Base-by-base conservation (phyloP, 2,113 vertebrate species). In the Leuciscus idus region DNA sequence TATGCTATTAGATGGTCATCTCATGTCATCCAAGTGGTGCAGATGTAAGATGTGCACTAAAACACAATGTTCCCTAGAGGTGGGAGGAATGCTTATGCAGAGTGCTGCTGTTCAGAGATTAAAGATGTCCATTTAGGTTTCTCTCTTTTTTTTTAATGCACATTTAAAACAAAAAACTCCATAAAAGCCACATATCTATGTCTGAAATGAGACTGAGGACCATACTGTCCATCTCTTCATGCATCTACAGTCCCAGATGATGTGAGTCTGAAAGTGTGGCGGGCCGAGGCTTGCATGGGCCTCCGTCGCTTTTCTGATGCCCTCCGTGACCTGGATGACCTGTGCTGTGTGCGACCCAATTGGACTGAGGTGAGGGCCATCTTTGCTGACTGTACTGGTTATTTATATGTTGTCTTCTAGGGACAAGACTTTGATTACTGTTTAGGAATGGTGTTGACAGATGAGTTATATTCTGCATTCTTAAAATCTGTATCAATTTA, bases 311-410 rank as follows among this genome's bases (percentile, higher is more conserved):
- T 94, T 17, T 84, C 89, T 0, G 94, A 90, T 4, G 95, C 96
- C 0, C 94, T 97, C 89, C 90, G 88, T 13, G 96, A 97, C 91
- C 91, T 97, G 85, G 95, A 97, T 0, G 88, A 93, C 4, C 91
- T 96, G 87, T 96, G 96, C 90, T 91, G 68, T 90, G 91, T 93
- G 90, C 93, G 95, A 70, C 96, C 96, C 13, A 93, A 88, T 61
- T 92, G 95, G 87, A 91, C 90, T 0, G 92, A 97, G 95, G 96
- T 97, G 89, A 94, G 95, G 77, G 1, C 0, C 6, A 9, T 57
- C 30, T 73, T 11, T 77, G 3, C 79, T 50, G 43, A 66, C 39
- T 46, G n/a, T 81, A n/a, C 39, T n/a, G 61, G 1, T 81, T 28
- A 81, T 64, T 64, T 46, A 46, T 61, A 61, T 61, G 46, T 12